Conservation (phyloP, 2,888 invertebrate species). For the Philopedon plagiatum region DNA sequence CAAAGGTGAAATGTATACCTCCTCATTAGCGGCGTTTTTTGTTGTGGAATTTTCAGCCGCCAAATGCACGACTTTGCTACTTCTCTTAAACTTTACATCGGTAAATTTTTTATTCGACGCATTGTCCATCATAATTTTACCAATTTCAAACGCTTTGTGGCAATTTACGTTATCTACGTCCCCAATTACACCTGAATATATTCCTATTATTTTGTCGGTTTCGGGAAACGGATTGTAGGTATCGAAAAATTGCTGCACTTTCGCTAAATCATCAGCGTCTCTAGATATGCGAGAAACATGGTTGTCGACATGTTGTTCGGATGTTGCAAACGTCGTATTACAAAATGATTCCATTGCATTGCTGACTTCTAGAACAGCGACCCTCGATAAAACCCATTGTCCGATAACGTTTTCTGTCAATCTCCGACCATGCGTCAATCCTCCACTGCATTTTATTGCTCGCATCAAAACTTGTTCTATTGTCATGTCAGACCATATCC, state of each 20-base stretch:
- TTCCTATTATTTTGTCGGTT: conserved; percentile 51
- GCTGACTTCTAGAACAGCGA: conserved; percentile 53
- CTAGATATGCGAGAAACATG: conserved; percentile 58
- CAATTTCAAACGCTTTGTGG: background rate
- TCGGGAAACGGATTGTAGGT: conserved; percentile 59
- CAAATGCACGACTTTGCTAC: background rate
- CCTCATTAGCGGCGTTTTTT: background rate
- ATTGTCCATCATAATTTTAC: background rate
- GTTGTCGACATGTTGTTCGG: conserved; percentile 60
- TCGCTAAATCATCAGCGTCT: conserved; percentile 59
- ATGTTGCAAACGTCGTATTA: conserved; percentile 53
- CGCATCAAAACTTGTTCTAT: too few relatives aligned
- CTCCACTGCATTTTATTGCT: background rate
- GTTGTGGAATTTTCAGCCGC: background rate
- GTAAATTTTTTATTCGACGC: background rate
- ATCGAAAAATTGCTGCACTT: conserved; percentile 54
- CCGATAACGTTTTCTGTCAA: background rate
- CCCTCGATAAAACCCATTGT: conserved; percentile 35
- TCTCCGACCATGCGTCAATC: background rate
- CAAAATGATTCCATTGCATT: conserved; percentile 57
- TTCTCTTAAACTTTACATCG: background rate
- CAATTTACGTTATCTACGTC: background rate
- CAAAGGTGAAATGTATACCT: background rate
- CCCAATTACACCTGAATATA: background rate
- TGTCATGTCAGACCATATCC: too few relatives aligned